Percentiles rank a stretch among this genome's conserved stretches.
Evolutionary conservation across 1,140 invertebrate species (phyloP).

Genomic region (Sarcophaga peregrina): DNA sequence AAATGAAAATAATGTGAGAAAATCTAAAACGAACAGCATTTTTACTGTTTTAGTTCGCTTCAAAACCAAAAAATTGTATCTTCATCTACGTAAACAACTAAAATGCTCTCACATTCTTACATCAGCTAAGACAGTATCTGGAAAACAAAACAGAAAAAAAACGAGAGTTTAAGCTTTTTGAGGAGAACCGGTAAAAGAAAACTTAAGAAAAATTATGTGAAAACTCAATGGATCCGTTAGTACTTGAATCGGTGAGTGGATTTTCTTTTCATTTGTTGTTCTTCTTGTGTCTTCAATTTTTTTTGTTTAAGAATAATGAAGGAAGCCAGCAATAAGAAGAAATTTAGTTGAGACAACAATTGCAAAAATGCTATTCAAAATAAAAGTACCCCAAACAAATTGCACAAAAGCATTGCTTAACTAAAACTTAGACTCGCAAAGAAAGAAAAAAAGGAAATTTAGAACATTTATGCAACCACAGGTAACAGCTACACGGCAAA

Average conservation of each 20-base stretch:
- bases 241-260: not conserved
- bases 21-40: slow-evolving; percentile 31
- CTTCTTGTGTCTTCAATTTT: no score
- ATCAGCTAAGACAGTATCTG: not conserved
- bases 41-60: not conserved
- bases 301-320: no score
- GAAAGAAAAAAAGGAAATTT: no score
- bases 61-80: not conserved
- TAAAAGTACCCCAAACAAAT: no score
- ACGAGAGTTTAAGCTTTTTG: not conserved
- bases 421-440: no score
- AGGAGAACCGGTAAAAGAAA: not conserved
- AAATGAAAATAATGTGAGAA: slow-evolving; percentile 40
- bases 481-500: no score
- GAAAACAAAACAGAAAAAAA: not conserved
- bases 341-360: not conserved
- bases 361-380: not conserved
- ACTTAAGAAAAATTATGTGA: slow-evolving; percentile 3
- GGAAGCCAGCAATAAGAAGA: not conserved
- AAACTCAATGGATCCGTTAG: slow-evolving; percentile 2
- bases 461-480: no score
- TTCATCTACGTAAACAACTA: not conserved
- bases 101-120: not conserved
- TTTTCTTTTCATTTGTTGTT: not conserved
- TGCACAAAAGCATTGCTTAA: no score